A percentile compares a stretch with the other conserved stretches of the same genome.
These are phyloP conservation scores for Anaspis maculata DNA, from an alignment of 2,888 invertebrate species.

Conservation along the genomic window DNA sequence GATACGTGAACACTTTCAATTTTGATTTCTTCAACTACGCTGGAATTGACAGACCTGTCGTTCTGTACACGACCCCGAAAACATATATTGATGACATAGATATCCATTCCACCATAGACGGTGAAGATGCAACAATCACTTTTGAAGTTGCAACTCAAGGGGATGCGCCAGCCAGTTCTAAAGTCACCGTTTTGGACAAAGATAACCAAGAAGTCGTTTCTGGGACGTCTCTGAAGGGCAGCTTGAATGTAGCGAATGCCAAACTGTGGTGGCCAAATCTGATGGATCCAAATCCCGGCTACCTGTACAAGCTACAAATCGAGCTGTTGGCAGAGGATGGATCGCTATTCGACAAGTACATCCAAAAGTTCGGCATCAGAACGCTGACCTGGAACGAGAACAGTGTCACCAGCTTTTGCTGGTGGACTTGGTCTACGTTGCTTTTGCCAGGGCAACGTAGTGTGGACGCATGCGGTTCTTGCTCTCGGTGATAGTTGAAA, in stretches of 20 bases:
- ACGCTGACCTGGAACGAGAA: slow-evolving; percentile 71
- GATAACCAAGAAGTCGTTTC: slow-evolving; percentile 47
- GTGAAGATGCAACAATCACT: slow-evolving; percentile 47
- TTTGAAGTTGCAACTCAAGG: slow-evolving; percentile 15
- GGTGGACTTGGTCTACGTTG: too few relatives aligned
- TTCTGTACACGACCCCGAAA: slow-evolving; percentile 78
- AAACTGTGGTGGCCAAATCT: slow-evolving; percentile 90
- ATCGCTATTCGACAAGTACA: slow-evolving; percentile 64
- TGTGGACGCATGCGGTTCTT: too few relatives aligned
- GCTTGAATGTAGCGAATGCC: slow-evolving; percentile 58
- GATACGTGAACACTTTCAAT: slow-evolving; percentile 66
- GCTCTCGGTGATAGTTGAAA: too few relatives aligned
- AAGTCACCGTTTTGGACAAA: slow-evolving; percentile 38
- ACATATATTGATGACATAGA: slow-evolving; percentile 79
- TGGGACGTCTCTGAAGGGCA: slow-evolving; percentile 41
- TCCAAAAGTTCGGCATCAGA: slow-evolving; percentile 78
- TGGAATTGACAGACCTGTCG: slow-evolving; percentile 89
- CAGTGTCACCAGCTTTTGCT: too few relatives aligned
- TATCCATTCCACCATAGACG: slow-evolving; percentile 61
- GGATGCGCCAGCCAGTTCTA: slow-evolving; percentile 2
- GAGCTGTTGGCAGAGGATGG: slow-evolving; percentile 24
- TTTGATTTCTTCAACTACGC: slow-evolving; percentile 99
- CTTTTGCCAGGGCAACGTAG: too few relatives aligned
- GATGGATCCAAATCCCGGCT: slow-evolving; percentile 71
- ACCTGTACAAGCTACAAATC: slow-evolving; percentile 76